Evolutionary conservation across 2,888 invertebrate genomes (phyloP), one percentile per base, ranked within the genome.

Genomic region (Tachystola acroxantha): DNA sequence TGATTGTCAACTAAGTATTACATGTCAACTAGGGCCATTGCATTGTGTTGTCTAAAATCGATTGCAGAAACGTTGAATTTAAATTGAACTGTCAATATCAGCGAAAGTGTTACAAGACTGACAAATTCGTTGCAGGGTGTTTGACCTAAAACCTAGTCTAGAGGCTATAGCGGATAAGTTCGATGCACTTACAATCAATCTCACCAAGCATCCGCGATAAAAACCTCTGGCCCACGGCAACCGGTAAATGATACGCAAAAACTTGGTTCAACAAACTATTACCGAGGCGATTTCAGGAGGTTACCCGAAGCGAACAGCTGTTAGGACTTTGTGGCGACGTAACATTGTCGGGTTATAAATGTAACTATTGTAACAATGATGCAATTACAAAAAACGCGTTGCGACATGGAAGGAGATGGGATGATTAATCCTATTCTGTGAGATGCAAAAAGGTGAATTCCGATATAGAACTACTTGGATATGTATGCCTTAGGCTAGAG

Each of bases 181-280:
- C 65, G 56, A 61, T 55, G 68, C 59, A 62, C 68, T 45, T 44
- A 38, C 48, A 53, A 60, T 65, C 62, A 55, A 54, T 61, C 50
- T 53, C 32, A 48, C 47, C 53, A 60, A 57, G 53, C 50, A 56
- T 50, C 46, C 52, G 45, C 57, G 57, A 63, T 61, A 71, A 72
- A 66, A 61, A 55, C 42, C 42, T 37, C 31, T 40, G 39, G 50
- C 41, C 50, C 37, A 36, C 40, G 46, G 42, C 52, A 57, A 73
- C 70, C 72, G 73, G 74, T 67, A 65, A 57, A 52, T 46, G 51
- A 46, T 46, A 48, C 57, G 69, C 67, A 78, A 79, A 78, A 78
- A 70, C 46, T 45, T 50, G 37, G 79, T 78, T 79, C 79, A 78
- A 76, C 62, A 71, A 72, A 77, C 79, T 69, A 41, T 50, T 38